Evolutionary conservation across 2,888 invertebrate species (phyloP).

Genomic region (Campaea margaritaria): DNA sequence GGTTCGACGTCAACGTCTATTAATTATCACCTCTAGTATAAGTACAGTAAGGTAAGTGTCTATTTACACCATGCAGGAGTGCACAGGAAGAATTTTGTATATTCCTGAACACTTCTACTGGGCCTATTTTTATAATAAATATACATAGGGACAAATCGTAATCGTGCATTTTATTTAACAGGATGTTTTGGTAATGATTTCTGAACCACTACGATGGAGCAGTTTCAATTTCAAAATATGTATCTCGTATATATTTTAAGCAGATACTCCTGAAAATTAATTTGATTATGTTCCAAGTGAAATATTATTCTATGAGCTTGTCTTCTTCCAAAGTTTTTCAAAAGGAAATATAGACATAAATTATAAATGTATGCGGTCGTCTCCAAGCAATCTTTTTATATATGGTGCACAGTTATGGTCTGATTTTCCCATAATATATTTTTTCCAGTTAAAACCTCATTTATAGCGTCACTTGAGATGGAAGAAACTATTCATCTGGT

Average conservation of each 20-base stretch:
- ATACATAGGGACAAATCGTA: conserved; percentile 18
- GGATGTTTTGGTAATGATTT: conserved; percentile 6
- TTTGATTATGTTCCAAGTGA: too few relatives aligned
- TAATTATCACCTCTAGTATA: conserved; percentile 48
- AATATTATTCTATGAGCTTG: too few relatives aligned
- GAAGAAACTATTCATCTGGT: conserved; percentile 5
- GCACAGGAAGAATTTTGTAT: conserved; percentile 13
- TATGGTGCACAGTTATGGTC: conserved; percentile 17
- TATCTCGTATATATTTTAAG: too few relatives aligned
- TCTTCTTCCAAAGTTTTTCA: too few relatives aligned
- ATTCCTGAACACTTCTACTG: conserved; percentile 41
- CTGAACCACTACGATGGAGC: too few relatives aligned
- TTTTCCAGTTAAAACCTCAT: conserved; percentile 19
- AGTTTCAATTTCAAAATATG: too few relatives aligned
- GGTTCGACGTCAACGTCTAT: conserved; percentile 87
- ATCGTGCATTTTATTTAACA: conserved; percentile 19
- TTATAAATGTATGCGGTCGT: not conserved
- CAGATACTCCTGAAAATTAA: too few relatives aligned
- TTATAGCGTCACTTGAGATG: conserved; percentile 14
- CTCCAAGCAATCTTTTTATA: conserved; percentile 3
- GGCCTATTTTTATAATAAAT: conserved; percentile 47
- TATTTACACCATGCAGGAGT: conserved; percentile 38
- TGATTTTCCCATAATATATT: conserved; percentile 4
- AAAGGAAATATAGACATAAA: not conserved
- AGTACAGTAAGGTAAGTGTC: conserved; percentile 31